Evolutionary conservation across 1,140 invertebrate genomes (phyloP), one percentile per base, ranked within the genome.

Genomic region (Patella vulgata): DNA sequence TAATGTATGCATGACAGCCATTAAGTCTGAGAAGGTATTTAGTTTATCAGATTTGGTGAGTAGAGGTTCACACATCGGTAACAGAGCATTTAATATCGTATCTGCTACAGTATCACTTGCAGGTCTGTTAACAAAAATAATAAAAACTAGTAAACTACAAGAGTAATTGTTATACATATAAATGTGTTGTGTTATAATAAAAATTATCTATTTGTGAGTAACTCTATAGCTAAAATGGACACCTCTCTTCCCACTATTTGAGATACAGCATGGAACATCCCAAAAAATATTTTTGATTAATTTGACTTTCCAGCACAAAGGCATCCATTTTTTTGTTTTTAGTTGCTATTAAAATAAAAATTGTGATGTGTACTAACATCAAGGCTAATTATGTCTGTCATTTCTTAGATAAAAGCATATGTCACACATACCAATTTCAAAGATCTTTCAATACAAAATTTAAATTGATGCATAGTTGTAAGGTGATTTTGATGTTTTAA

Each of bases 1-100:
- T 57, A 97, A 82, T 2, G 90, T 93, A 3, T 92, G 91, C 84
- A 87, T 83, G 5, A 94, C 89, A 64, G 90, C 88, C 87, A 97
- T 90, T 14, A 96, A 85, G 75, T 93, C 91, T 8, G 91, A 88
- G 75, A 95, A 93, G 28, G 91, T 91, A 43, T 88, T 86, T 1
- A 88, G 28, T 89, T 87, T 50, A 86, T 84, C 5, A 87, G 85
- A 3, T 87, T 87, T 21, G 91, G 69, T 63, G 31, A 82, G 82
- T n/a, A 93, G 84, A 8, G 89, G 87, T 48, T 89, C 88, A 1
- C 89, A 91, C 73, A 95, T 87, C 42, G 91, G 90, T 52, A 95
- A 89, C 1, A 96, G 82, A 0, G 92, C 90, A 66, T 88, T 88
- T 42, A 96, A 85, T 64, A 95, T 88, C 0, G 89, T 89, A 58